Conservation (phyloP, 2,797 vertebrate genomes). For the Dipus sagitta region DNA sequence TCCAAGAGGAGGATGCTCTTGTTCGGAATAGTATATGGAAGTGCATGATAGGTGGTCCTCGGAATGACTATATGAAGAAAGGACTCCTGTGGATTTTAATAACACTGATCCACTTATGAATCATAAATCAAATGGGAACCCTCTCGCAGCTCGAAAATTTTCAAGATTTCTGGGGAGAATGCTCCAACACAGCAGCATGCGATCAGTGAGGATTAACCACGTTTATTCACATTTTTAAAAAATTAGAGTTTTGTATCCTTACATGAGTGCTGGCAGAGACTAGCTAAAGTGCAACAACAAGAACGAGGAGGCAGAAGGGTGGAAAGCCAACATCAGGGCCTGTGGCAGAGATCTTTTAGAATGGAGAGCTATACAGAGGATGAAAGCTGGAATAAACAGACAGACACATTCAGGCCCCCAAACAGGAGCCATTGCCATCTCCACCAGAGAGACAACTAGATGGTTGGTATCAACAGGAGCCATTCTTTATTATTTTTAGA, state of each 20-base stretch:
- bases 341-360: not conserved
- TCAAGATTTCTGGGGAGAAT: constrained; percentile 65
- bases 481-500: constrained; percentile 72
- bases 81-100: constrained; percentile 83
- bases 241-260: constrained; percentile 43
- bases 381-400: not conserved
- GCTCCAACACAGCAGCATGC: constrained; percentile 61
- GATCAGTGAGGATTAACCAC: constrained; percentile 53
- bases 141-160: constrained; percentile 72
- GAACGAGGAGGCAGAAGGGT: not conserved
- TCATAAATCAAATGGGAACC: constrained; percentile 81
- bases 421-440: not conserved
- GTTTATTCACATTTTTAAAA: constrained; percentile 3
- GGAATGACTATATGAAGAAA: constrained; percentile 77
- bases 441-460: constrained; percentile 45
- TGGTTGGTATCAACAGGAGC: constrained; percentile 44
- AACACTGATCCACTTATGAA: constrained; percentile 80
- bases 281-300: not conserved
- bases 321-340: not conserved
- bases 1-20: constrained; percentile 67
- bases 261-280: not conserved
- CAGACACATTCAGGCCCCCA: not conserved
- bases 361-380: not conserved
- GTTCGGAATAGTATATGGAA: constrained; percentile 32
- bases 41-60: constrained; percentile 68